A percentile compares a stretch with the other conserved stretches of the same genome.
These are phyloP conservation scores for Trididemnum miniatum DNA, from an alignment of 23 tunicate genomes.

Conservation along the genomic window DNA sequence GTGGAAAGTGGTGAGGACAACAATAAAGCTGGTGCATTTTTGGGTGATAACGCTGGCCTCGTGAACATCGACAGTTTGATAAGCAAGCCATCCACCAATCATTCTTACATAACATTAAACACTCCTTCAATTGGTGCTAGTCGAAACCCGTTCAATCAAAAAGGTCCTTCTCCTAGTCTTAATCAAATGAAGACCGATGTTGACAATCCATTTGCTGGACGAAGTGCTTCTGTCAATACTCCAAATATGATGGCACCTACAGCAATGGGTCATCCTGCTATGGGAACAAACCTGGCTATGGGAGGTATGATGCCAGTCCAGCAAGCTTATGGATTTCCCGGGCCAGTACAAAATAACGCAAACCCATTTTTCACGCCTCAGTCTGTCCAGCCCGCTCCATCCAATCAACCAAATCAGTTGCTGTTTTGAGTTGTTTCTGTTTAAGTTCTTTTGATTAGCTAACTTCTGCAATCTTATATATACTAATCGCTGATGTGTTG, in stretches of 20 bases:
- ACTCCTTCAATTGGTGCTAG: conserved; percentile 26
- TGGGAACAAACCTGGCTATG: not conserved
- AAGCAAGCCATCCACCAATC: conserved; percentile 34
- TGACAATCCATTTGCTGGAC: conserved; percentile 4
- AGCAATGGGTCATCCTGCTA: not conserved
- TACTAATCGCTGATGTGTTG: no score
- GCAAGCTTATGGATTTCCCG: not conserved
- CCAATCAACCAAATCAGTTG: not conserved
- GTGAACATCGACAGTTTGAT: conserved; percentile 71
- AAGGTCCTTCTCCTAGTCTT: conserved; percentile 62
- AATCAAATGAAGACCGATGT: conserved; percentile 59
- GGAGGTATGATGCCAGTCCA: not conserved
- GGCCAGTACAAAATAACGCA: not conserved
- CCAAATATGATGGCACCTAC: not conserved
- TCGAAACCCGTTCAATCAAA: conserved; percentile 73
- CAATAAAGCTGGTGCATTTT: conserved; percentile 48
- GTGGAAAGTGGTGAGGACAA: not conserved
- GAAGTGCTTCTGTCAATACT: not conserved
- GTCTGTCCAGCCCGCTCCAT: not conserved
- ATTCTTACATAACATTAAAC: conserved; percentile 43
- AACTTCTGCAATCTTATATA: no score
- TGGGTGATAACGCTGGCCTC: conserved; percentile 60
- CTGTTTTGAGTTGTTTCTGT: not conserved
- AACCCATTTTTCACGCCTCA: not conserved
- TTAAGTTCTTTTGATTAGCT: no score